These are phyloP conservation scores for Pseudococcus jackbeardsleyi DNA, from an alignment of 2,888 invertebrate species.

Conservation along the genomic window DNA sequence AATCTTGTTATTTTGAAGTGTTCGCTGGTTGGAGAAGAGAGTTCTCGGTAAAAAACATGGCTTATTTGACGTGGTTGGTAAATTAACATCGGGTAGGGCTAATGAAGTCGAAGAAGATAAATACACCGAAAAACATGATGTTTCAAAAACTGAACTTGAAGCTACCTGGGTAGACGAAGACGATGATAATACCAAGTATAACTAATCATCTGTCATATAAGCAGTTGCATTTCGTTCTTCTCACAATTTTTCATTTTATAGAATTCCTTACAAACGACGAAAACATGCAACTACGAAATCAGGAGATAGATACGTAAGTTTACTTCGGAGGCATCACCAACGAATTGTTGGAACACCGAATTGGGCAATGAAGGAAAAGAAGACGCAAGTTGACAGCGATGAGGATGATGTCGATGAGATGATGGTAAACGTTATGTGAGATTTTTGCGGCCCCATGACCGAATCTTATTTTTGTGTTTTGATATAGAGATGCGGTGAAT, in stretches of 20 bases:
- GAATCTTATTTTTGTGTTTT: constrained; percentile 32
- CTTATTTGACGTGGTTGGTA: not conserved
- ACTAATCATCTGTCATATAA: not conserved
- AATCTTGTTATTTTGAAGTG: not conserved
- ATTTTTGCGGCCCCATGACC: not conserved
- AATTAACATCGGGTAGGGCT: not conserved
- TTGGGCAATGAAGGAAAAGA: constrained; percentile 79
- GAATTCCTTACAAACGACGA: constrained; percentile 70
- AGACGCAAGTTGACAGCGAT: constrained; percentile 69
- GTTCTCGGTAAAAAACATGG: constrained; percentile 47
- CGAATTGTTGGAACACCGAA: constrained; percentile 79
- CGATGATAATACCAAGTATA: constrained; percentile 70
- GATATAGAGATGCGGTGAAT: constrained; percentile 73
- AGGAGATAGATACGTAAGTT: constrained; percentile 72
- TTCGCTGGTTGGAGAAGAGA: constrained; percentile 29
- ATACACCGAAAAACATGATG: not conserved
- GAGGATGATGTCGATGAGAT: constrained; percentile 73
- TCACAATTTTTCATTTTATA: constrained; percentile 65
- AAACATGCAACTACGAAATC: constrained; percentile 67
- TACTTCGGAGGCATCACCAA: constrained; percentile 79
- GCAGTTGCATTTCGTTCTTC: not conserved
- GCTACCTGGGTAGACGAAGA: constrained; percentile 81
- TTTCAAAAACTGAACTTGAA: not conserved
- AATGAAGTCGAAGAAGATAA: not conserved
- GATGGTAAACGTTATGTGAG: constrained; percentile 71